These are phyloP conservation scores for Pygathrix nemaeus DNA, from an alignment of 2,113 vertebrate species.

Conservation along the genomic window DNA sequence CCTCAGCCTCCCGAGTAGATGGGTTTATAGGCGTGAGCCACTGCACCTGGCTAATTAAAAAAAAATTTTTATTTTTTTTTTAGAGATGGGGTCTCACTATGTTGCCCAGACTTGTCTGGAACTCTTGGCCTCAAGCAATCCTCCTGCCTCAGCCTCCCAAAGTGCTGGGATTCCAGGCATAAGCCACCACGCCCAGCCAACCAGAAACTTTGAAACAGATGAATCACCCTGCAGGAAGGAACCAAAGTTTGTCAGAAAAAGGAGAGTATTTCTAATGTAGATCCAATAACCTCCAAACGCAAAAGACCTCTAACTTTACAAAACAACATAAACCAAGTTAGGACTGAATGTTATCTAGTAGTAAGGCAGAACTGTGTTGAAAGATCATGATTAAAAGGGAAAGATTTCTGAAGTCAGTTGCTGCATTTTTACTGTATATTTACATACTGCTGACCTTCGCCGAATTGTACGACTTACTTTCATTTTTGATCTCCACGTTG, in stretches of 20 bases:
- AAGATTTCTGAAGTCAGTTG: background rate
- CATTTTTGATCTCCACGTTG: background rate
- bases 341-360: background rate
- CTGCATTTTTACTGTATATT: background rate
- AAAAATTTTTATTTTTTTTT: too few species aligned
- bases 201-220: too few species aligned
- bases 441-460: conserved; percentile 5
- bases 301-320: background rate
- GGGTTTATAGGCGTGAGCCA: too few species aligned
- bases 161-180: too few species aligned
- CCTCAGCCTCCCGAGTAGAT: too few species aligned
- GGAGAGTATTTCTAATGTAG: background rate
- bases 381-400: background rate
- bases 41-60: too few species aligned
- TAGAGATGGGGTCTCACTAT: too few species aligned
- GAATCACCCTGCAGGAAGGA: background rate
- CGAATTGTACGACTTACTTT: background rate
- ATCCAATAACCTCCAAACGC: background rate
- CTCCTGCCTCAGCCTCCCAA: too few species aligned
- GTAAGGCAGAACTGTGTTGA: background rate
- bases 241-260: background rate
- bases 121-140: too few species aligned
- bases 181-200: too few species aligned
- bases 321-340: background rate
- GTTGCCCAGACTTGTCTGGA: too few species aligned